These are phyloP conservation scores for Diadophis punctatus DNA, from an alignment of 2,113 vertebrate genomes.

Conservation along the genomic window DNA sequence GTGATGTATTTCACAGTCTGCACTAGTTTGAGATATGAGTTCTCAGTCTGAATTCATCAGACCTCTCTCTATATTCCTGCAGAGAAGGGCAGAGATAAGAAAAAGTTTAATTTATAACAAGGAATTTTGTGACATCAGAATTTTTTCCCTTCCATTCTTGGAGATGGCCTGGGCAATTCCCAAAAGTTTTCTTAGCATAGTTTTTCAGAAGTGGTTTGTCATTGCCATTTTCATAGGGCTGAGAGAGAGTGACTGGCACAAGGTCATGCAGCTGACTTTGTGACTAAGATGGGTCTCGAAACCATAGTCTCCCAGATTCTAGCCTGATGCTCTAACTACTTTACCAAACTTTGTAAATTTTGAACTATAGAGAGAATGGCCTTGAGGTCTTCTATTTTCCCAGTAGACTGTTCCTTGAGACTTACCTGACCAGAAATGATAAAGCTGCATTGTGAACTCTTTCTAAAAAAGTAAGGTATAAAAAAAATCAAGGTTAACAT, in stretches of 20 bases:
- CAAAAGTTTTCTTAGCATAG: neutral
- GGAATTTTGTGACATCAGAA: neutral
- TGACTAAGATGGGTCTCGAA: neutral
- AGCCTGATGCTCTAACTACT: neutral
- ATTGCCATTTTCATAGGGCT: no score
- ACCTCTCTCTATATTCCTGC: neutral
- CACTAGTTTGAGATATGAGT: neutral
- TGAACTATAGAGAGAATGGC: conserved; percentile 1
- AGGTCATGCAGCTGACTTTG: neutral
- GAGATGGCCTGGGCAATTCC: neutral
- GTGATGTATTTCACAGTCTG: neutral
- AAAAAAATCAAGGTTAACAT: conserved; percentile 43
- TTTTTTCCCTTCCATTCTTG: neutral
- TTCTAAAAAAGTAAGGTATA: conserved; percentile 56
- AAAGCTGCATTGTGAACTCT: conserved; percentile 38
- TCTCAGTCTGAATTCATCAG: neutral
- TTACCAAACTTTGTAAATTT: neutral
- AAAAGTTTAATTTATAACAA: neutral
- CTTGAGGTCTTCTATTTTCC: neutral
- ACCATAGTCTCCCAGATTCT: neutral
- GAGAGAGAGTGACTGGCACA: no score
- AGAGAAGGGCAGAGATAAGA: neutral
- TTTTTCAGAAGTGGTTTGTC: neutral
- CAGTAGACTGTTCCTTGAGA: neutral
- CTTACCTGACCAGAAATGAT: conserved; percentile 35